These are phyloP conservation scores for Felis chaus DNA, from an alignment of 2,113 vertebrate genomes.

Conservation along the genomic window DNA sequence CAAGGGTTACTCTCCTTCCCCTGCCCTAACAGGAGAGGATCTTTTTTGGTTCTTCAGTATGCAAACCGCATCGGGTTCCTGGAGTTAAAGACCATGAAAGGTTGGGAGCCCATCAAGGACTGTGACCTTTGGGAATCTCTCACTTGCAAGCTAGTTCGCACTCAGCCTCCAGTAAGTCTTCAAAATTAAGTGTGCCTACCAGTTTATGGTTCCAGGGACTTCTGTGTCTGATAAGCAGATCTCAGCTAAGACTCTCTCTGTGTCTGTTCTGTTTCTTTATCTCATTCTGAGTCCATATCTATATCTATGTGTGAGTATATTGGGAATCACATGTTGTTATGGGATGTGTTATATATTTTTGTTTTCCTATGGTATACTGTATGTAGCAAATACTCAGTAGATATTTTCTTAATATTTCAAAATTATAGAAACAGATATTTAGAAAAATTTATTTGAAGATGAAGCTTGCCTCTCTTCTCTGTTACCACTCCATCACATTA, in stretches of 20 bases:
- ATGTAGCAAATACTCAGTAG: background rate
- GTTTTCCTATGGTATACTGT: background rate
- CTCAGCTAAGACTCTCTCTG: background rate
- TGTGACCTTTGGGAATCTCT: background rate
- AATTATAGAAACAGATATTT: background rate
- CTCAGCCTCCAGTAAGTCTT: background rate
- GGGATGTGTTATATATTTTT: background rate
- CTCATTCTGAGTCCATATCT: background rate
- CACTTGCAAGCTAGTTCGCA: background rate
- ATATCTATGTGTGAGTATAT: background rate
- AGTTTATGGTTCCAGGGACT: background rate
- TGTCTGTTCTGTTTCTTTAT: background rate
- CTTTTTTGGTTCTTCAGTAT: background rate
- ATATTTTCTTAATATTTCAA: background rate
- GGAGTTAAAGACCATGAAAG: background rate
- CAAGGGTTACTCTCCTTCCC: background rate
- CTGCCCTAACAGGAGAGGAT: background rate
- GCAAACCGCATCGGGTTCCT: background rate
- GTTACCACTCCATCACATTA: background rate
- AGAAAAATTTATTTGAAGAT: background rate
- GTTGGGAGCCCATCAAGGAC: background rate
- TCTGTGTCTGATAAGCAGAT: background rate
- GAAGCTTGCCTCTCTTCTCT: background rate
- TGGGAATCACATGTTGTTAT: background rate
- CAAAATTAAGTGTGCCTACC: background rate